A percentile compares a stretch with the other conserved stretches of the same genome.
These are phyloP conservation scores for Lucilia cuprina DNA, from an alignment of 1,140 invertebrate genomes.

Conservation along the genomic window DNA sequence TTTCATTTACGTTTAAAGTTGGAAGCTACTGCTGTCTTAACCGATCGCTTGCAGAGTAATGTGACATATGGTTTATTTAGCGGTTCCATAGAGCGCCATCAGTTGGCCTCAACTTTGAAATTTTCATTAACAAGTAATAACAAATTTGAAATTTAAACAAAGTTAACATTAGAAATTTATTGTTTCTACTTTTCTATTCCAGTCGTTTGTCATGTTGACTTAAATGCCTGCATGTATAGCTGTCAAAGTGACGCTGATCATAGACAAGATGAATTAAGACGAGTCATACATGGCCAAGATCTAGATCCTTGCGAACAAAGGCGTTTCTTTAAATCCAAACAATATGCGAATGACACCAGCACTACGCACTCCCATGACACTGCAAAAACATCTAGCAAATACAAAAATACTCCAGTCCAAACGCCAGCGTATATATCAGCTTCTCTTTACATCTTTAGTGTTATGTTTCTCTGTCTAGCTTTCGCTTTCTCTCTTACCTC, in stretches of 20 bases:
- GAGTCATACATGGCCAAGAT: slow-evolving; percentile 13
- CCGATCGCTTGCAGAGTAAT: slow-evolving; percentile 11
- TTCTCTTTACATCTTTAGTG: not conserved
- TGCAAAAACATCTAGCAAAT: not conserved
- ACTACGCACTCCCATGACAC: not conserved
- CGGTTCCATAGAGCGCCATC: slow-evolving; percentile 1
- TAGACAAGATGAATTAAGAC: not conserved
- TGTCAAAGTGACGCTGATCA: not conserved
- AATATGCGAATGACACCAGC: not conserved
- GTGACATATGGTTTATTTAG: slow-evolving; percentile 18
- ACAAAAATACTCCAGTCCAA: too few relatives aligned
- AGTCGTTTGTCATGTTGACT: slow-evolving; percentile 16
- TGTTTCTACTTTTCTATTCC: not conserved
- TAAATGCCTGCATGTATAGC: slow-evolving; percentile 19
- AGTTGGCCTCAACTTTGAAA: slow-evolving; percentile 7
- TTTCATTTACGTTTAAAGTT: not conserved
- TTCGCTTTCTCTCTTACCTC: not conserved
- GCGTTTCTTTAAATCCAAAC: not conserved
- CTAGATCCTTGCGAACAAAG: slow-evolving; percentile 26
- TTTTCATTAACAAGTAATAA: not conserved
- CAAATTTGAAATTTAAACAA: not conserved
- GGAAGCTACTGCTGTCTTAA: slow-evolving; percentile 23
- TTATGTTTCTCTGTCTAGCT: slow-evolving; percentile 4
- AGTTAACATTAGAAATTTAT: too few relatives aligned
- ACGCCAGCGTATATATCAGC: not conserved